Percentiles rank a stretch among this genome's conserved stretches.
Conservation (phyloP, 2,797 vertebrate species). For the Phrynocephalus vlangalii region DNA sequence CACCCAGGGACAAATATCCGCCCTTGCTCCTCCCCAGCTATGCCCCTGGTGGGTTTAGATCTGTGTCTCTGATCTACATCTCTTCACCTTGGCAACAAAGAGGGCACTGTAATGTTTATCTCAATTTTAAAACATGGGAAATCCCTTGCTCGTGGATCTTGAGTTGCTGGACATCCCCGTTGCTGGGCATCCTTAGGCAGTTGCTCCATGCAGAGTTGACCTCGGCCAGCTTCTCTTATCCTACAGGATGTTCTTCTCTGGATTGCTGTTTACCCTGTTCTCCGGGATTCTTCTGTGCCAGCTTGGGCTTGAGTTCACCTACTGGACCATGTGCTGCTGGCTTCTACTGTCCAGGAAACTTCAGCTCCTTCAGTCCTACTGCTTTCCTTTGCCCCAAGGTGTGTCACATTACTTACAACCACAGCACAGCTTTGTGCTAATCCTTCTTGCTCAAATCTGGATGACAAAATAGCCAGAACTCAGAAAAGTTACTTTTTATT, state of each 20-base stretch:
- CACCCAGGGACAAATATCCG: too few species aligned
- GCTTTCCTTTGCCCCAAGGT: constrained; percentile 89
- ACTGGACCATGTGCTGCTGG: constrained; percentile 83
- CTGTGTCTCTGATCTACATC: too few species aligned
- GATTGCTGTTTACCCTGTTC: constrained; percentile 87
- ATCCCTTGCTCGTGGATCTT: background rate
- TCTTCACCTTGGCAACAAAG: too few species aligned
- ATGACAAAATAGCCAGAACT: background rate
- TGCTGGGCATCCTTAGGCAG: background rate
- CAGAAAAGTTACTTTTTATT: too few species aligned
- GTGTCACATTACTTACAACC: background rate
- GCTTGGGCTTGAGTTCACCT: constrained; percentile 78
- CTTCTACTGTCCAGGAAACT: constrained; percentile 86
- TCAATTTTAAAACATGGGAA: too few species aligned
- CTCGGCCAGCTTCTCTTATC: background rate
- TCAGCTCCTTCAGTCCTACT: constrained; percentile 82
- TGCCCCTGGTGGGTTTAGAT: too few species aligned
- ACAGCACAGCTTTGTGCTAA: background rate
- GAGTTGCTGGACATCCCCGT: too few species aligned
- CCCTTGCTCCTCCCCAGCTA: too few species aligned
- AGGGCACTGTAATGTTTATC: too few species aligned
- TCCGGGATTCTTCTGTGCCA: constrained; percentile 87
- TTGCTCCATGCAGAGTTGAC: background rate
- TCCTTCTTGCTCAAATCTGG: background rate
- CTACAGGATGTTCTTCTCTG: constrained; percentile 83